Conservation (phyloP, 2,888 invertebrate genomes). For the Rutpela maculata region DNA sequence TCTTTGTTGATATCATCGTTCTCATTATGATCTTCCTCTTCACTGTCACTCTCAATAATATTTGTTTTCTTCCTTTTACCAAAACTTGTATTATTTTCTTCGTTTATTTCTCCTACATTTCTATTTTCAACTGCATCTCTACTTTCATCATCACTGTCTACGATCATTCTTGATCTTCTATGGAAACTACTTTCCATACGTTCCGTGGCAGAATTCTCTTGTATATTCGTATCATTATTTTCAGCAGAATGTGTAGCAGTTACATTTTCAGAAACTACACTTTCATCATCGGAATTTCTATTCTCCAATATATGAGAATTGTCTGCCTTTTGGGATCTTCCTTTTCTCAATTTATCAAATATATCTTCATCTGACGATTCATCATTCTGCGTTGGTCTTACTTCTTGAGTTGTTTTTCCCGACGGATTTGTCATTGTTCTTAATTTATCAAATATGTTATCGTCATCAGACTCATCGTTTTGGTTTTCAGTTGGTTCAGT, state of each 20-base stretch:
- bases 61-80: conserved; percentile 56
- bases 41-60: conserved; percentile 69
- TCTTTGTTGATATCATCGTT: neutral
- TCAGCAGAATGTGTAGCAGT: neutral
- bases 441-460: conserved; percentile 71
- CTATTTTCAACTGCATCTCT: conserved; percentile 35
- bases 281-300: conserved; percentile 19
- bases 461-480: conserved; percentile 64
- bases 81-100: conserved; percentile 27
- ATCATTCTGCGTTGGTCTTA: neutral
- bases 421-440: conserved; percentile 58
- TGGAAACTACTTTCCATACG: neutral
- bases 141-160: conserved; percentile 49
- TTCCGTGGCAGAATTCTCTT: neutral
- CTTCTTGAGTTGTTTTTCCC: conserved; percentile 29
- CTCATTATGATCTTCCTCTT: conserved; percentile 39
- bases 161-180: conserved; percentile 26
- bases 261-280: neutral
- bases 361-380: conserved; percentile 42
- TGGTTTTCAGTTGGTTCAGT: conserved; percentile 39
- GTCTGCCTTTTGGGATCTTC: neutral
- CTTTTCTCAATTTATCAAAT: conserved; percentile 41
- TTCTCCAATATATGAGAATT: neutral
- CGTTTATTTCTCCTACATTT: conserved; percentile 39
- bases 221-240: neutral